phyloP scores from a whole-genome alignment of 64 coral and sea anemone genomes.

The Montipora cactus region DNA sequence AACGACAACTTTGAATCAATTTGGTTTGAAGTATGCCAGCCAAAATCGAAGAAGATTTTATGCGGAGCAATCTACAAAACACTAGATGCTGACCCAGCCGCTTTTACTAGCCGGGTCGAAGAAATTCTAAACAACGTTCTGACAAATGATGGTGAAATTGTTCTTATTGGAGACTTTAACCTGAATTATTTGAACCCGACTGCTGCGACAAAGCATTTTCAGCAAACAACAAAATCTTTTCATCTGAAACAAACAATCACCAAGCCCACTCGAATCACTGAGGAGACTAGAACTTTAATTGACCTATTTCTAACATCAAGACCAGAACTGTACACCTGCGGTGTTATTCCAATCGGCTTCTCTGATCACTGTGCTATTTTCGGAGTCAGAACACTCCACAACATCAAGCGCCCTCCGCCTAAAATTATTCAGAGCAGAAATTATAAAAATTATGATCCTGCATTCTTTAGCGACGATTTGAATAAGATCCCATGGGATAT shows the following conservation, averaged over 20 bases:
- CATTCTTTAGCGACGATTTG: neutral
- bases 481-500: slow-evolving; percentile 70
- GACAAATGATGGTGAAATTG: neutral
- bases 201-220: neutral
- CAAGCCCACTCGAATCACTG: slow-evolving; percentile 27
- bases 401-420: too few relatives aligned
- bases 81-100: neutral
- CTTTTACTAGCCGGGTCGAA: neutral
- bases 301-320: too few relatives aligned
- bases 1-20: neutral
- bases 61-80: slow-evolving; percentile 33
- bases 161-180: neutral
- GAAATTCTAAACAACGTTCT: slow-evolving; percentile 31
- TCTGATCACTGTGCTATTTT: too few relatives aligned
- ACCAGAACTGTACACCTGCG: too few relatives aligned
- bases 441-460: too few relatives aligned
- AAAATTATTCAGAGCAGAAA: too few relatives aligned
- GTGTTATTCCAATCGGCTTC: too few relatives aligned
- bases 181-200: slow-evolving; percentile 11
- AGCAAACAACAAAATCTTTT: neutral
- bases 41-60: neutral
- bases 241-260: slow-evolving; percentile 18
- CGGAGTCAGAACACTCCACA: too few relatives aligned
- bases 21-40: neutral
- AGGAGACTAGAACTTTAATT: slow-evolving; percentile 41